Evolutionary conservation across 2,113 vertebrate genomes (phyloP).

Genomic region (Taurulus bubalis): DNA sequence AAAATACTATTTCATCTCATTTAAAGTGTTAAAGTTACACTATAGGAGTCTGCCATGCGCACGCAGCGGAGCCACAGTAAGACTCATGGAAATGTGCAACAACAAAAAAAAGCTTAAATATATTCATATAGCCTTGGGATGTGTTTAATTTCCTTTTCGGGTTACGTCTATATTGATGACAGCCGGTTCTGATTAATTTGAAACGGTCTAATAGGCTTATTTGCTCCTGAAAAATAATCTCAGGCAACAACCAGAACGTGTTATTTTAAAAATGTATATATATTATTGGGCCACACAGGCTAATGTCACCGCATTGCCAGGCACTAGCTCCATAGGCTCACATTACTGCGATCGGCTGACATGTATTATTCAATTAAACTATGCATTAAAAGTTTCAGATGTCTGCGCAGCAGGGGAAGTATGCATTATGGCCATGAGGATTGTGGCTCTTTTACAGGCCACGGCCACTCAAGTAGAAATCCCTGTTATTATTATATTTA

Average conservation of each 20-base stretch:
- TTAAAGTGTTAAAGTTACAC: conserved; percentile 54
- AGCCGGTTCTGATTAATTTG: conserved; percentile 24
- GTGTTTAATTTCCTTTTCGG: conserved; percentile 19
- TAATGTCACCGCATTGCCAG: conserved; percentile 45
- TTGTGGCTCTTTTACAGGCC: conserved; percentile 66
- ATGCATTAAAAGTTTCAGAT: conserved; percentile 59
- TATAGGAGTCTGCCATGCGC: conserved; percentile 36
- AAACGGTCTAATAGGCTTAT: not conserved
- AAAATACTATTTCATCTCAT: conserved; percentile 36
- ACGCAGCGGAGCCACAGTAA: conserved; percentile 26
- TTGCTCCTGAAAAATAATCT: conserved; percentile 11
- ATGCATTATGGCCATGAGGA: conserved; percentile 57
- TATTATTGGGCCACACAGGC: conserved; percentile 54
- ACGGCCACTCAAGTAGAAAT: conserved; percentile 55
- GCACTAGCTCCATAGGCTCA: conserved; percentile 8
- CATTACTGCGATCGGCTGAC: conserved; percentile 21
- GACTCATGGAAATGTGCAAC: conserved; percentile 48
- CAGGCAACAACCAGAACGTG: conserved; percentile 34
- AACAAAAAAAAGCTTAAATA: not conserved
- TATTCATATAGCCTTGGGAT: not conserved
- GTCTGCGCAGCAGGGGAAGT: conserved; percentile 53
- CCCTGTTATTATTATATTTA: conserved; percentile 39
- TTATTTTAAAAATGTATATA: conserved; percentile 34
- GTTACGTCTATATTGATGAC: conserved; percentile 32
- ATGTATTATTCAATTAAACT: conserved; percentile 24